Evolutionary conservation across 2,797 vertebrate species (phyloP).

Genomic region (Girardinus metallicus): DNA sequence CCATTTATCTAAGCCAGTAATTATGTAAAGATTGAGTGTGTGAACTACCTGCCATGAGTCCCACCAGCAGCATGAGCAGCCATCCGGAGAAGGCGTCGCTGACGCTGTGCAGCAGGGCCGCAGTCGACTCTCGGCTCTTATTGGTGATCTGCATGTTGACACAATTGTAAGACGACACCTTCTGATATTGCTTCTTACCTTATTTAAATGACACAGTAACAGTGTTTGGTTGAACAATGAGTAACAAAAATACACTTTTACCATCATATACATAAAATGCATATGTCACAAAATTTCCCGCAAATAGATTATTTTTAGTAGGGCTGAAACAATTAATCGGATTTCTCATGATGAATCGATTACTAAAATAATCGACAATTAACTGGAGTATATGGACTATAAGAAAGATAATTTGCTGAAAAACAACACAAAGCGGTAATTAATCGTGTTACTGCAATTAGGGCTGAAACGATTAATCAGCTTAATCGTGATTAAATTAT

Average conservation of each 20-base stretch:
- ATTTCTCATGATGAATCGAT: no score
- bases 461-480: no score
- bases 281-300: no score
- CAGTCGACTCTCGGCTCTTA: slow-evolving; percentile 89
- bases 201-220: neutral
- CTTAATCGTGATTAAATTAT: no score
- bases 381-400: no score
- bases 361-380: no score
- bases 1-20: neutral
- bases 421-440: neutral
- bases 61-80: slow-evolving; percentile 95
- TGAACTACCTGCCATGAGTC: slow-evolving; percentile 88
- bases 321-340: no score
- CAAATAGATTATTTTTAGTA: no score
- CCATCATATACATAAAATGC: no score
- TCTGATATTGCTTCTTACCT: neutral
- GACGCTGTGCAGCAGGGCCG: slow-evolving; percentile 88
- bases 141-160: slow-evolving; percentile 86
- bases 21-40: neutral
- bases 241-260: neutral
- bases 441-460: no score
- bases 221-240: neutral
- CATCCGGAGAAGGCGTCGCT: slow-evolving; percentile 96
- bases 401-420: no score
- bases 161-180: neutral